These are phyloP conservation scores for Amphiduros pacificus DNA, from an alignment of 2,888 invertebrate species.

Conservation along the genomic window DNA sequence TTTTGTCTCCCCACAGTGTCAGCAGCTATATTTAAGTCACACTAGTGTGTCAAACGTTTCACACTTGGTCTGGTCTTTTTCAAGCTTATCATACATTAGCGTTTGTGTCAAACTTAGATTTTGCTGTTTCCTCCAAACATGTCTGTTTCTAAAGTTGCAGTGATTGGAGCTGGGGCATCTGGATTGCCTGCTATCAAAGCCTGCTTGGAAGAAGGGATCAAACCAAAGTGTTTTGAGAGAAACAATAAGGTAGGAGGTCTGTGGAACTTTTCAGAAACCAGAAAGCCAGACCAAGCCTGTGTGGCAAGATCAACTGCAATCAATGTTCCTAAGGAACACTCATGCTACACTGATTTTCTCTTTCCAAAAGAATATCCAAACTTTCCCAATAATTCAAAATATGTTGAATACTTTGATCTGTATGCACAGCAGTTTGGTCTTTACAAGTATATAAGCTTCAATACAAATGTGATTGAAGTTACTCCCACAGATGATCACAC, in stretches of 20 bases:
- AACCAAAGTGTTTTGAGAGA: conserved; percentile 51
- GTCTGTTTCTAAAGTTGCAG: conserved; percentile 26
- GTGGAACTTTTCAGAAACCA: conserved; percentile 44
- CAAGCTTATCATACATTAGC: too few species aligned
- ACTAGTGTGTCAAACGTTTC: too few species aligned
- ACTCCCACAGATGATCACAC: conserved; percentile 37
- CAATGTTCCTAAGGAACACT: conserved; percentile 51
- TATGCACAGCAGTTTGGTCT: conserved; percentile 43
- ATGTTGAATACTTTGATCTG: conserved; percentile 35
- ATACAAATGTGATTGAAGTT: conserved; percentile 38
- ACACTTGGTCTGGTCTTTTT: too few species aligned
- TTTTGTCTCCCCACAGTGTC: too few species aligned
- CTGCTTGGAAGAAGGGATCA: conserved; percentile 52
- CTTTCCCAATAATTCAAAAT: conserved; percentile 55
- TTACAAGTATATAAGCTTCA: conserved; percentile 42
- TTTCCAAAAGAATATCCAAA: conserved; percentile 52
- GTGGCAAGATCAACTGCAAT: conserved; percentile 50
- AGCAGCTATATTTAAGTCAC: too few species aligned
- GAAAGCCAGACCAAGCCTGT: conserved; percentile 34
- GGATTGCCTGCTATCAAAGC: conserved; percentile 57
- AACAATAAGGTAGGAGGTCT: conserved; percentile 48
- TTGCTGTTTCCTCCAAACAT: too few species aligned
- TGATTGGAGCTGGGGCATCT: conserved; percentile 58
- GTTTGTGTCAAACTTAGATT: too few species aligned
- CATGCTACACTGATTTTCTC: conserved; percentile 56